phyloP scores from a whole-genome alignment of 2,113 vertebrate species.

The Aix galericulata region DNA sequence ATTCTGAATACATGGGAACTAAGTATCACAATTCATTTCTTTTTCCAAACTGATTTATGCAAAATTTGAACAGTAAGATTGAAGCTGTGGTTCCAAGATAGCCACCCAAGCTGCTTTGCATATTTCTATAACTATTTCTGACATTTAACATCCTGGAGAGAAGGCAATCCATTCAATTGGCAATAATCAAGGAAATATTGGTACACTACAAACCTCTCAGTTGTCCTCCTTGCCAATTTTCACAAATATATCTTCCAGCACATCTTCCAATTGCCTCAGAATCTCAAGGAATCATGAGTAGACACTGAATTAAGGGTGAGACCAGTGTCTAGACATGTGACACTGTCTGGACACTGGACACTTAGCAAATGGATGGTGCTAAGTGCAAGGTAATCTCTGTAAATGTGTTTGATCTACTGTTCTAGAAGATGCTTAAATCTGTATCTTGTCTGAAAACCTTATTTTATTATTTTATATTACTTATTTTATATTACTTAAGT shows the following conservation, averaged over 20 bases:
- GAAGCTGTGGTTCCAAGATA: background rate
- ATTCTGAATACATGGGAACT: background rate
- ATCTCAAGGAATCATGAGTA: background rate
- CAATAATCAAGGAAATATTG: background rate
- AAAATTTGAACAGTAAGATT: background rate
- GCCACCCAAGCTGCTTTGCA: accelerated
- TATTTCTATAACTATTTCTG: background rate
- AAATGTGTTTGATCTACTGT: background rate
- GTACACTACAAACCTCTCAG: background rate
- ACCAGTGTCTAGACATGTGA: background rate
- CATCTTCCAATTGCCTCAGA: background rate
- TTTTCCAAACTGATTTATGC: background rate
- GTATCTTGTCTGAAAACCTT: background rate
- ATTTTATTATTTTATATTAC: too few species aligned
- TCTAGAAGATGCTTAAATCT: background rate
- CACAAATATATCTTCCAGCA: background rate
- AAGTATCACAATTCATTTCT: accelerated
- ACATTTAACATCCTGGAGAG: background rate
- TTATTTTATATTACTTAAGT: background rate
- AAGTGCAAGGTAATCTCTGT: background rate
- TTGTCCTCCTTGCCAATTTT: background rate
- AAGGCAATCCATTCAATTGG: background rate
- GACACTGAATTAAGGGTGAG: background rate
- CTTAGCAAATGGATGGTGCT: too few species aligned
- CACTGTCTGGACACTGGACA: too few species aligned